Base-by-base conservation (phyloP, 2,797 vertebrate species). In the Miichthys miiuy region DNA sequence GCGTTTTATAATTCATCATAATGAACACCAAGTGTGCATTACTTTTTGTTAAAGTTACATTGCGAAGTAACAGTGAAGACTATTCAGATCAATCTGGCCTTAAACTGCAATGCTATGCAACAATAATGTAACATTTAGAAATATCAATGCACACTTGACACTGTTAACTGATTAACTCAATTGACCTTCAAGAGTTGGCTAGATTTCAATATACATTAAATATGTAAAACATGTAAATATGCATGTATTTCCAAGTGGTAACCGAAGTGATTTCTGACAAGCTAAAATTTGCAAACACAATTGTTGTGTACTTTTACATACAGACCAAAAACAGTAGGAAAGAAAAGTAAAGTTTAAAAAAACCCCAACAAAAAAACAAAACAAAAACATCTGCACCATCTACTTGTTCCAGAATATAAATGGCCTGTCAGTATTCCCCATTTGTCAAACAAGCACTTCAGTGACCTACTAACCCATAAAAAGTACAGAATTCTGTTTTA, bases 391-490 rank as follows among this genome's bases (percentile, higher is more conserved):
- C 34, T 38, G 34, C 50, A 52, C 1, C n/a, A 21, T 52, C 50
- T 13, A 61, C n/a, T 42, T 41, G 57, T 52, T 46, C 18, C 18
- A 34, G 0, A 41, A 66, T 44, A 72, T 60, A 73, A 83, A 62
- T 46, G 12, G 50, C 16, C 38, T 72, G 47, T 62, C 60, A 48
- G 27, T 65, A 20, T 47, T 54, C 38, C 16, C 46, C 63, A 65
- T 68, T 63, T 63, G 47, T 79, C 67, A 83, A 77, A 74, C 58
- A 17, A 76, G 12, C 51, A 50, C 68, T 68, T 69, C 18, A 44
- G 47, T 57, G 72, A 75, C 68, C 65, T 57, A 68, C 52, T 75
- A 48, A 48, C 67, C 17, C 64, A 58, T 34, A 68, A 61, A 48
- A 68, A 66, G 34, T 17, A 51, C 23, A 51, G 34, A 5, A 27